Percentiles rank a stretch among this genome's conserved stretches.
phyloP scores from a whole-genome alignment of 1,140 invertebrate species.

The Linepithema humile region DNA sequence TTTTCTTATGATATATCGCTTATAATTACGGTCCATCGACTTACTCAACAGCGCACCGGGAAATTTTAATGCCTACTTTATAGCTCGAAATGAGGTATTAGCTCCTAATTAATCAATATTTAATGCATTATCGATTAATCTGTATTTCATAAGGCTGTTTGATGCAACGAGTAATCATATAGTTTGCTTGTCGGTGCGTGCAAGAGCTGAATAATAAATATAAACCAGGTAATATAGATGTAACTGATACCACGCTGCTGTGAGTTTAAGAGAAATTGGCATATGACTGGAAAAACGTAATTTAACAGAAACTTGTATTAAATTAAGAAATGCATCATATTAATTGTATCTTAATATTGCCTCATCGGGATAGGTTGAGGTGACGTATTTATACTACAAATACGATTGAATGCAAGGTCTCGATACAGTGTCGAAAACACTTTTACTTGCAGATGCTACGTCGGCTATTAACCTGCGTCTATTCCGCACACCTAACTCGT shows the following conservation, averaged over 20 bases:
- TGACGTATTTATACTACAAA: not conserved
- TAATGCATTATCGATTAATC: not conserved
- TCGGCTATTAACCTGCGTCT: not conserved
- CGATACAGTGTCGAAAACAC: not conserved
- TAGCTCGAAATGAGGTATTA: constrained; percentile 1
- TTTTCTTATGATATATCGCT: constrained; percentile 14
- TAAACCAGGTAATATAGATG: not conserved
- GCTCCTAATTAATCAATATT: constrained; percentile 22
- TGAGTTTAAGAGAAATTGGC: not conserved
- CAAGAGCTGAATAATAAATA: too few species aligned
- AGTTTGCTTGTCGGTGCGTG: too few species aligned
- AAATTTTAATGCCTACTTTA: constrained; percentile 1
- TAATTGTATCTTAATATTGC: not conserved
- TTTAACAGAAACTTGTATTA: not conserved
- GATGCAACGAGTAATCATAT: not conserved
- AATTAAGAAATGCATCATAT: not conserved
- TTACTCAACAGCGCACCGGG: not conserved
- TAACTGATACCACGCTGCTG: not conserved
- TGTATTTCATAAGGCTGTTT: not conserved
- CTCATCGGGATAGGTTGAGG: not conserved
- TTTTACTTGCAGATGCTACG: not conserved
- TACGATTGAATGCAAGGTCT: not conserved
- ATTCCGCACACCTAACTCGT: constrained; percentile 11
- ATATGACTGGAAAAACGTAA: not conserved
- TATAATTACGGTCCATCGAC: not conserved